Evolutionary conservation across 35 echinoderm and acorn worm species (phyloP), one percentile per base, ranked within the genome.

Genomic region (Acanthaster planci): DNA sequence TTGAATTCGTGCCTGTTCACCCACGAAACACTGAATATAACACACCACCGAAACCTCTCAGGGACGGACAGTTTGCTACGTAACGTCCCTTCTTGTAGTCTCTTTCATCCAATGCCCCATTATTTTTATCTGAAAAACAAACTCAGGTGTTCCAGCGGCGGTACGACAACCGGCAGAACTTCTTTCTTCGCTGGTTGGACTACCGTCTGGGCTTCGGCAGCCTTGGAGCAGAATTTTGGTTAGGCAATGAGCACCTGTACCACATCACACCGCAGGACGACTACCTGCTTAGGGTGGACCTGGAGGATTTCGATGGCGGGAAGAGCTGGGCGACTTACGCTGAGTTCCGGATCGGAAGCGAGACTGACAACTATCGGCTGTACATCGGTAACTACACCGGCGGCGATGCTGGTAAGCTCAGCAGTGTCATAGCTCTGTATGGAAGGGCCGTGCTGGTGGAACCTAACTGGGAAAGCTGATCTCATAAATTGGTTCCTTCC

Each of bases 131-230:
- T 47, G 12, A 47, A 47, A 47, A 47, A 47, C 4, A 47, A 47
- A 47, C 4, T 2, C 80, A 94, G 92, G 87, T 94, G 9, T 82
- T 94, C 57, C 92, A 94, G 40, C 76, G 78, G 23, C 82, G 92
- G 72, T 21, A 82, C 17, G 55, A 86, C 39, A 75, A 52, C 78
- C 44, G 29, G 0, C 37, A 81, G 9, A 64, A 86, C 78, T 94
- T 94, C 80, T 72, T 87, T 39, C 58, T 35, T 5, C 52, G 39
- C 5, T 94, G 92, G 92, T 52, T 52, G 37, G 78, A 85, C 14
- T 94, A 94, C 58, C 82, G 78, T 12, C 31, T 84, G 16, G 92
- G 92, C 8, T 94, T 94, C 58, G 92, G 92, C 37, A 44, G 57
- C 29, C 26, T 56, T 26, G 36, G 38, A 10, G 31, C 37, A 0